Conservation (phyloP, 1,140 invertebrate genomes). For the Drosophila santomea region DNA sequence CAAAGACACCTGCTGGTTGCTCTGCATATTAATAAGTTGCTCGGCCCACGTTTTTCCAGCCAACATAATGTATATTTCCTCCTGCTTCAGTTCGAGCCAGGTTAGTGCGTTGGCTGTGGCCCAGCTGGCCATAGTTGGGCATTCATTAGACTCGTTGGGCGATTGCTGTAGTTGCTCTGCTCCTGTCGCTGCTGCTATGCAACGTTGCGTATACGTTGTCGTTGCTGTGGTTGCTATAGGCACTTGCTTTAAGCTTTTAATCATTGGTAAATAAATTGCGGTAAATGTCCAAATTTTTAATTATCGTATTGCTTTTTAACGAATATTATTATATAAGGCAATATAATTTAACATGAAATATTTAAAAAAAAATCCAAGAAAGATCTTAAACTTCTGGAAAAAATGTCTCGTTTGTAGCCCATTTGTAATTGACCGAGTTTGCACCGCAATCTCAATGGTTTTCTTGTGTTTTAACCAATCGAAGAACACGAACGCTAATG, state of each 20-base stretch:
- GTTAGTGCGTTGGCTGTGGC: conserved; percentile 26
- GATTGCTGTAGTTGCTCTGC: conserved; percentile 24
- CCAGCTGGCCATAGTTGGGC: conserved; percentile 40
- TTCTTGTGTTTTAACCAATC: conserved; percentile 46
- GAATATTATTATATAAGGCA: too few relatives aligned
- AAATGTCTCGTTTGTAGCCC: not conserved
- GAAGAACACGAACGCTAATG: conserved; percentile 41
- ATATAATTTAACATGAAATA: too few relatives aligned
- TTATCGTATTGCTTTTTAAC: not conserved
- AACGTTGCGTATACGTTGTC: conserved; percentile 50
- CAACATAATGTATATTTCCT: conserved; percentile 64
- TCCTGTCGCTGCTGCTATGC: not conserved
- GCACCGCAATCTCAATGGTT: conserved; percentile 44
- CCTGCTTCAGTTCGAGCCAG: conserved; percentile 9
- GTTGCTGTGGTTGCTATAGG: conserved; percentile 1
- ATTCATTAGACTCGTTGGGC: conserved; percentile 46
- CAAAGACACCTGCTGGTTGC: conserved; percentile 73
- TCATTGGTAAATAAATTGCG: conserved; percentile 11
- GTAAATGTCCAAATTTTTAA: not conserved
- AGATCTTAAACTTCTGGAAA: too few relatives aligned
- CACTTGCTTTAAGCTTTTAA: conserved; percentile 19
- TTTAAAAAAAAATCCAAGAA: too few relatives aligned
- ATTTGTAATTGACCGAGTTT: conserved; percentile 18
- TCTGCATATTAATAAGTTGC: conserved; percentile 76
- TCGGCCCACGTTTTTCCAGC: conserved; percentile 36